phyloP scores from a whole-genome alignment of 2,888 invertebrate genomes.

The Lasioglossum villosulum region DNA sequence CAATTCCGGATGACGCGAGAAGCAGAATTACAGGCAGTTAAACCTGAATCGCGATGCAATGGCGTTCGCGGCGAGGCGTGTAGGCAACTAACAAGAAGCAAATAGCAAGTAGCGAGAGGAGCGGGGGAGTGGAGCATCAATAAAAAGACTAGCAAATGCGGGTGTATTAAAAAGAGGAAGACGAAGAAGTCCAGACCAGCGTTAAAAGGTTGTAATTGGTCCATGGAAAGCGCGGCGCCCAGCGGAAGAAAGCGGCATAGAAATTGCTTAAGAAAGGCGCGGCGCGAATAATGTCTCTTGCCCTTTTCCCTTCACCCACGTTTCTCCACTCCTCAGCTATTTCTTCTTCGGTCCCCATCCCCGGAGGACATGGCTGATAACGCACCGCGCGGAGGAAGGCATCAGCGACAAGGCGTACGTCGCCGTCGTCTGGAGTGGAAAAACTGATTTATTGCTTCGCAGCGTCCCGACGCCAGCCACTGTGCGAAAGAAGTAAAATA shows the following conservation, averaged over 20 bases:
- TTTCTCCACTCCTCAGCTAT: constrained; percentile 3
- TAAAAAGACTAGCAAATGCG: constrained; percentile 13
- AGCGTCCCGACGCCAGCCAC: constrained; percentile 52
- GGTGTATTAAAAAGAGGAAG: background rate
- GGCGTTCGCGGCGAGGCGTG: background rate
- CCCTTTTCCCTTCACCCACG: background rate
- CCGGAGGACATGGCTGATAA: constrained; percentile 60
- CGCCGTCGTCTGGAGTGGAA: constrained; percentile 63
- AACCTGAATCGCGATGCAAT: constrained; percentile 9
- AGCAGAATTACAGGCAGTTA: background rate
- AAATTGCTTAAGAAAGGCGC: constrained; percentile 19
- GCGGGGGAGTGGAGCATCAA: constrained; percentile 1
- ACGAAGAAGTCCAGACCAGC: background rate
- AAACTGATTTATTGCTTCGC: constrained; percentile 72
- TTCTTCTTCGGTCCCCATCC: constrained; percentile 15
- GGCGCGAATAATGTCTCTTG: constrained; percentile 32
- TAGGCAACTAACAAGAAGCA: constrained; percentile 30
- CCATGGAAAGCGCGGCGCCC: background rate
- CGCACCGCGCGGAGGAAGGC: constrained; percentile 61
- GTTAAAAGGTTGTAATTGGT: constrained; percentile 26
- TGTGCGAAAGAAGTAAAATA: constrained; percentile 47
- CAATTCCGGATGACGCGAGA: background rate
- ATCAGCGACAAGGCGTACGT: constrained; percentile 55
- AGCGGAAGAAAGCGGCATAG: background rate
- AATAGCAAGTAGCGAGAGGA: constrained; percentile 1